Percentiles rank a stretch among this genome's conserved stretches.
Conservation (phyloP, 2,797 vertebrate species). For the Aselliscus stoliczkanus region DNA sequence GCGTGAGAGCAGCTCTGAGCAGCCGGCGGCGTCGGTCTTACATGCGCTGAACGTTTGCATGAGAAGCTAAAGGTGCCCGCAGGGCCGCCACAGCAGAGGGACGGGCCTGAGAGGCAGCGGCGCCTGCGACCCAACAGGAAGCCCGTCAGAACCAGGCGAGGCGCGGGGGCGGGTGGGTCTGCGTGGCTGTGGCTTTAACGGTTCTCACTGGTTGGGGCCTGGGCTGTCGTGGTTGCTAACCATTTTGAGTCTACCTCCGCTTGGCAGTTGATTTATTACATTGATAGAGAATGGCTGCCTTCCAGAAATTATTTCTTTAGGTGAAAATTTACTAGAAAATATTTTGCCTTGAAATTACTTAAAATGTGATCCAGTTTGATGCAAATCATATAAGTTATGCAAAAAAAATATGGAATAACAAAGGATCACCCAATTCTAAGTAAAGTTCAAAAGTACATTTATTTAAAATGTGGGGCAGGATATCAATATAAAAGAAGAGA, state of each 20-base stretch:
- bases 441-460: conserved; percentile 85
- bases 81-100: no score
- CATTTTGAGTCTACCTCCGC: background rate
- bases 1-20: background rate
- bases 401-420: background rate
- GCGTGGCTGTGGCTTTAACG: background rate
- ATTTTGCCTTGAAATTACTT: background rate
- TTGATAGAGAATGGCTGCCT: background rate
- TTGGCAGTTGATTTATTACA: background rate
- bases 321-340: background rate
- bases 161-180: fast-evolving
- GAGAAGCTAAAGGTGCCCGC: no score
- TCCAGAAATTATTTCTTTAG: background rate
- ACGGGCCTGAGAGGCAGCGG: no score
- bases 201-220: fast-evolving
- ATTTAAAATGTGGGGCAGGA: conserved; percentile 84
- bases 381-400: background rate
- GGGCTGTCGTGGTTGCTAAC: no score
- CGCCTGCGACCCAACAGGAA: background rate
- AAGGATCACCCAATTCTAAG: conserved; percentile 73
- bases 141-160: fast-evolving
- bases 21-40: no score
- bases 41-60: no score
- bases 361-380: background rate
- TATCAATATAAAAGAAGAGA: conserved; percentile 85